These are phyloP conservation scores for Platycheirus albimanus DNA, from an alignment of 2,888 invertebrate species.

Conservation along the genomic window DNA sequence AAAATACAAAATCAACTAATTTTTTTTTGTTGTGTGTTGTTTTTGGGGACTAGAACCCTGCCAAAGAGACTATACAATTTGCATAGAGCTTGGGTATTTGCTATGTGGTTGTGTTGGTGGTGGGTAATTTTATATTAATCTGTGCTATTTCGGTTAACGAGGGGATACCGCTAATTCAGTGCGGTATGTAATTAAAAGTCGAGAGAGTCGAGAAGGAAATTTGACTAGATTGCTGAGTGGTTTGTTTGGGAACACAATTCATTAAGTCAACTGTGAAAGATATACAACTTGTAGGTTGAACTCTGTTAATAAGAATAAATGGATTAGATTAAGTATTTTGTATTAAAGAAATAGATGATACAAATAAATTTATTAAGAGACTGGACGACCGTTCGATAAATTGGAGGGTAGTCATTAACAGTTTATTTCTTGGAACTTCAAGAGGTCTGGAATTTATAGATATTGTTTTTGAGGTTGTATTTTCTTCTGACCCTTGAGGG, in stretches of 20 bases:
- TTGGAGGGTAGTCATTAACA: no score
- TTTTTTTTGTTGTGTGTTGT: neutral
- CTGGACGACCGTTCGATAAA: no score
- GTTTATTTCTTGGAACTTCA: no score
- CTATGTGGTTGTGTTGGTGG: conserved; percentile 33
- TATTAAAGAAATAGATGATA: no score
- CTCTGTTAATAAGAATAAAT: conserved; percentile 4
- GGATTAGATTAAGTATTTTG: conserved; percentile 13
- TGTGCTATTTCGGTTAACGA: conserved; percentile 36
- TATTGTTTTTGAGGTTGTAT: no score
- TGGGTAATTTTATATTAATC: conserved; percentile 52
- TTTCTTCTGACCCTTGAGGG: no score
- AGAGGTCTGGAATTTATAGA: no score
- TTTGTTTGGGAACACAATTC: conserved; percentile 14
- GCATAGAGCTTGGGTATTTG: conserved; percentile 27
- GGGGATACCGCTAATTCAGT: conserved; percentile 48
- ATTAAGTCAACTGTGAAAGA: conserved; percentile 13
- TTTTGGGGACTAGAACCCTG: no score
- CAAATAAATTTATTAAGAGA: no score
- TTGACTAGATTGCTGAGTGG: conserved; percentile 3
- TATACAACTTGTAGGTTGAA: conserved; percentile 29
- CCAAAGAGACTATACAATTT: neutral
- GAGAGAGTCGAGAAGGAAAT: conserved; percentile 13
- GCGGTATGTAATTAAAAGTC: conserved; percentile 39
- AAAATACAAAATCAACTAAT: conserved; percentile 17